Evolutionary conservation across 2,888 invertebrate species (phyloP).

Genomic region (Mechanitis mazaeus): DNA sequence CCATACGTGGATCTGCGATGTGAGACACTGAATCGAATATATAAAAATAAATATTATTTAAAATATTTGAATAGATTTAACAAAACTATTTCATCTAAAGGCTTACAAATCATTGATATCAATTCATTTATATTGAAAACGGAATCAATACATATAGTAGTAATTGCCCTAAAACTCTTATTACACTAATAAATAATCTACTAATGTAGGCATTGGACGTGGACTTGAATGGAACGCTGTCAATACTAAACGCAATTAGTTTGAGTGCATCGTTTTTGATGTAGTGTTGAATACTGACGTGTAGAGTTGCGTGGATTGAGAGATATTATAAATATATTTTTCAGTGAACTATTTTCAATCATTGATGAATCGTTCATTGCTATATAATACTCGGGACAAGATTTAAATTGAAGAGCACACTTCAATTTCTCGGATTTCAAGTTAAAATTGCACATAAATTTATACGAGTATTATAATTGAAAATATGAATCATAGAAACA

Average conservation of each 20-base stretch:
- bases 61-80: too few species aligned
- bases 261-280: constrained; percentile 75
- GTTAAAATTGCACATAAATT: too few species aligned
- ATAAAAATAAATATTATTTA: too few species aligned
- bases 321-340: constrained; percentile 47
- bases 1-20: too few species aligned
- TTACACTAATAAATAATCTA: constrained; percentile 36
- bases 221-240: constrained; percentile 51
- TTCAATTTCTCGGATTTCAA: too few species aligned
- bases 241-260: constrained; percentile 74
- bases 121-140: background rate
- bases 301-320: constrained; percentile 39
- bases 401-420: too few species aligned
- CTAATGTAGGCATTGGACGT: constrained; percentile 33
- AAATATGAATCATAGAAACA: too few species aligned
- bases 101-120: too few species aligned
- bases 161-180: constrained; percentile 30
- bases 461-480: too few species aligned
- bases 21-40: too few species aligned
- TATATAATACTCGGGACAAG: background rate
- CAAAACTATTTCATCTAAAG: too few species aligned
- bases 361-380: background rate
- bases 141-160: background rate
- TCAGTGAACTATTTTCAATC: background rate
- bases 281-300: constrained; percentile 59